Percentiles rank a stretch among this genome's conserved stretches.
phyloP scores from a whole-genome alignment of 64 coral and sea anemone genomes.

The Montipora foliosa region DNA sequence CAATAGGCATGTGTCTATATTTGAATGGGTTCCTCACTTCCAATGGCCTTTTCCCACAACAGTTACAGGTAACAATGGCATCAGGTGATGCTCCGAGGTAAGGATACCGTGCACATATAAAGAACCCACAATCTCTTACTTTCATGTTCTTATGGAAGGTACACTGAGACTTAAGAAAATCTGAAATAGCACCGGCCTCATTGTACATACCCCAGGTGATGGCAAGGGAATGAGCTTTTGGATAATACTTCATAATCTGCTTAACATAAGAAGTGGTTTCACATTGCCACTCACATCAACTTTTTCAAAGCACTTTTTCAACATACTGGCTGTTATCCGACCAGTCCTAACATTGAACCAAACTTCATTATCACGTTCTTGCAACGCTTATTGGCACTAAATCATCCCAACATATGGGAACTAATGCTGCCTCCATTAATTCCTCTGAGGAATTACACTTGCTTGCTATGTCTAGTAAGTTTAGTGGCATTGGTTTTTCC shows the following conservation, averaged over 20 bases:
- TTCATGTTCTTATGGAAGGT: background rate
- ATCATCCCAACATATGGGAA: background rate
- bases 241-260: slow-evolving; percentile 7
- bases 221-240: background rate
- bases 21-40: background rate
- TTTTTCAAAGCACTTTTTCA: background rate
- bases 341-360: background rate
- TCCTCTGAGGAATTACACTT: background rate
- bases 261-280: slow-evolving; percentile 7
- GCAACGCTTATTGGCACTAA: background rate
- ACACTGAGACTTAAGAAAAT: background rate
- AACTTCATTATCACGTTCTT: background rate
- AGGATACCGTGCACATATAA: background rate
- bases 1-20: background rate
- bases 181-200: slow-evolving; percentile 1
- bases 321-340: background rate
- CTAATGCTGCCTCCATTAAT: background rate
- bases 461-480: background rate
- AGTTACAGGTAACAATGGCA: background rate
- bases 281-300: background rate
- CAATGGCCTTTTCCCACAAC: background rate
- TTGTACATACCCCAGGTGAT: slow-evolving; percentile 5
- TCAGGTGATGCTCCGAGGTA: background rate
- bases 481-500: slow-evolving; percentile 1
- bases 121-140: background rate